Conservation (phyloP, 2,113 vertebrate genomes). For the Pterocles burchelli region DNA sequence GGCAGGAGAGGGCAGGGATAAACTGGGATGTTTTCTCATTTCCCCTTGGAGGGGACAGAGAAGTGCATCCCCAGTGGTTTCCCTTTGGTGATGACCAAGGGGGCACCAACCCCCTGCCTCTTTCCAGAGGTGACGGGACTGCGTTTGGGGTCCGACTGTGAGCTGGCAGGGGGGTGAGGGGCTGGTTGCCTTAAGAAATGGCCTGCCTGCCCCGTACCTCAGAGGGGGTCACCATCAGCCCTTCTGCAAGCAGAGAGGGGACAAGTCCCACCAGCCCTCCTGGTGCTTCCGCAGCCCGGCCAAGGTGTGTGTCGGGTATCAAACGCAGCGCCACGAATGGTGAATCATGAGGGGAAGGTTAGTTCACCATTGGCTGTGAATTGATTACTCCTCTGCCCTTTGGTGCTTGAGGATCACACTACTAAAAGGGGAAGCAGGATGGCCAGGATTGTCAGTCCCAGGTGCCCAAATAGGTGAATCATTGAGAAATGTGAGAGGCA, state of each 20-base stretch:
- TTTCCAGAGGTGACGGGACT: neutral
- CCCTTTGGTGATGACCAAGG: neutral
- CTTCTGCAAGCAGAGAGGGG: neutral
- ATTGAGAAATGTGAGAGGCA: neutral
- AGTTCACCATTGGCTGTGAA: neutral
- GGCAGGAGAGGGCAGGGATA: rapidly evolving
- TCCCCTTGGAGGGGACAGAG: neutral
- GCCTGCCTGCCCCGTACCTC: neutral
- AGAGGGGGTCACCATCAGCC: neutral
- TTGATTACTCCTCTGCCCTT: neutral
- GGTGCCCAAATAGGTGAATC: neutral
- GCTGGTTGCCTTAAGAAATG: neutral
- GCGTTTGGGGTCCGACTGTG: neutral
- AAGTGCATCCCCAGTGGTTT: neutral
- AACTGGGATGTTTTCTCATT: neutral
- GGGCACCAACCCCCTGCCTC: neutral
- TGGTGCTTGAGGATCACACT: neutral
- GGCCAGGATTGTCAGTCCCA: neutral
- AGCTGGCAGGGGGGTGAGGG: rapidly evolving
- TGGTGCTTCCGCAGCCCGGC: neutral
- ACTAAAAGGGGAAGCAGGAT: rapidly evolving
- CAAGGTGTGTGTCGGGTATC: rapidly evolving
- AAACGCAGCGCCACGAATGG: neutral
- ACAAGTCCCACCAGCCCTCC: neutral
- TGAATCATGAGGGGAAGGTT: neutral